Evolutionary conservation across 2,888 invertebrate species (phyloP), one percentile per base, ranked within the genome.

Genomic region (Sisyra nigra): DNA sequence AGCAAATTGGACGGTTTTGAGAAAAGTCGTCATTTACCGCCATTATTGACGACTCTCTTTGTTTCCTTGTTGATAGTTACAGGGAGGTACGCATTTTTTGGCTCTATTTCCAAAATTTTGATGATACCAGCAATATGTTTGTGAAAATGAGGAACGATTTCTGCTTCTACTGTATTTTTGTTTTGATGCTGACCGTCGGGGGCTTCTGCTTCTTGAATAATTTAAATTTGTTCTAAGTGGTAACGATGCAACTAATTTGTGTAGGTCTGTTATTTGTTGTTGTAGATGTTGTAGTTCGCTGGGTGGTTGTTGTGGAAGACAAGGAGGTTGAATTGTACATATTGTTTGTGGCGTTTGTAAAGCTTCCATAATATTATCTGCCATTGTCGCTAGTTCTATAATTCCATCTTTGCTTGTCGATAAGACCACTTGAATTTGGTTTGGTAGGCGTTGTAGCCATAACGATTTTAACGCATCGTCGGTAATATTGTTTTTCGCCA

Each of bases 361-460:
- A n/a, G n/a, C 31, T 17, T 47, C 49, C 8, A 41, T 9, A 3
- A 49, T 44, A 19, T 19, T 39, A 30, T 49, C 46, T 4, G 47
- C 48, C 29, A 46, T 42, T 31, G 31, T 36, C 3, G 48, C 44
- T 7, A 48, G 9, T 13, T 35, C 44, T 6, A 17, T 11, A 3
- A 48, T 41, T 6, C 42, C 40, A 9, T 29, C 39, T 9, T 41
- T 35, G 10, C 42, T 40, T 9, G 45, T 44, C 3, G 39, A 42
- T 2, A 48, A 44, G 3, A 44, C 33, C 11, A 31, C 24, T 2
- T 41, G 37, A 4, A 44, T 11, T 29, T 35, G 42, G 1, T 11
- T 14, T 3, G 50, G 50, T 33, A 49, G 31, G 14, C 44, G 45
- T 37, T 48, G 38, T 29, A 51, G 15, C 47, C 48, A 50, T 14